Evolutionary conservation across 2,113 vertebrate genomes (phyloP).

Genomic region (Motacilla tschutschensis): DNA sequence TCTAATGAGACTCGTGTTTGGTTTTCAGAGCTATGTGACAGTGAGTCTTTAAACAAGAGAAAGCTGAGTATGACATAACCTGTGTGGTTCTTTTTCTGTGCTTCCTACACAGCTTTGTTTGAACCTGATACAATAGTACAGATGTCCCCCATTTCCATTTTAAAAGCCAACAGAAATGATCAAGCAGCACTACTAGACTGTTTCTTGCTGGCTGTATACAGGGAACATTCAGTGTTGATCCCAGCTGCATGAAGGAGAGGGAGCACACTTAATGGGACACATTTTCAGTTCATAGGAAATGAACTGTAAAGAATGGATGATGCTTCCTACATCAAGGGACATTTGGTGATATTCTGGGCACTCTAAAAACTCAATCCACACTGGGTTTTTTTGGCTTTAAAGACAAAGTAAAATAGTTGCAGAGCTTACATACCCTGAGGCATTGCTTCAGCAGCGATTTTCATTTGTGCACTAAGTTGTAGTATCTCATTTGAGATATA

Average conservation of each 20-base stretch:
- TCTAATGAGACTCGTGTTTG: slow-evolving; percentile 40
- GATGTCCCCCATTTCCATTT: slow-evolving; percentile 12
- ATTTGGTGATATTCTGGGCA: background rate
- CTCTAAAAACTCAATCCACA: background rate
- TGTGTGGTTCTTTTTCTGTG: background rate
- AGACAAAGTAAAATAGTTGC: background rate
- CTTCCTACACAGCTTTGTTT: slow-evolving; percentile 1
- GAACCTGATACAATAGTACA: background rate
- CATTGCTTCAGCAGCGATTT: background rate
- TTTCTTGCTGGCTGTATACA: background rate
- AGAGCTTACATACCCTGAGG: background rate
- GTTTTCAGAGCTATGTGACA: slow-evolving; percentile 8
- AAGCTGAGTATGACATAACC: slow-evolving; percentile 5
- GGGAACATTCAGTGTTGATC: background rate
- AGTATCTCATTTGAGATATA: background rate
- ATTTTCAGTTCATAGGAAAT: slow-evolving; percentile 7
- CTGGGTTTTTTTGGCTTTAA: background rate
- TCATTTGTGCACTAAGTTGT: background rate
- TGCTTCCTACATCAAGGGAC: background rate
- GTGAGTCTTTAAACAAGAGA: slow-evolving; percentile 28
- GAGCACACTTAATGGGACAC: background rate
- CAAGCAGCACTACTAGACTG: background rate
- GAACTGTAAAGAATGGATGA: slow-evolving; percentile 24
- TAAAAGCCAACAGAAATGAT: slow-evolving; percentile 27
- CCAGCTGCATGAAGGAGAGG: background rate